Base-by-base conservation (phyloP, 1,140 invertebrate genomes). In the Neoseiulus cucumeris region DNA sequence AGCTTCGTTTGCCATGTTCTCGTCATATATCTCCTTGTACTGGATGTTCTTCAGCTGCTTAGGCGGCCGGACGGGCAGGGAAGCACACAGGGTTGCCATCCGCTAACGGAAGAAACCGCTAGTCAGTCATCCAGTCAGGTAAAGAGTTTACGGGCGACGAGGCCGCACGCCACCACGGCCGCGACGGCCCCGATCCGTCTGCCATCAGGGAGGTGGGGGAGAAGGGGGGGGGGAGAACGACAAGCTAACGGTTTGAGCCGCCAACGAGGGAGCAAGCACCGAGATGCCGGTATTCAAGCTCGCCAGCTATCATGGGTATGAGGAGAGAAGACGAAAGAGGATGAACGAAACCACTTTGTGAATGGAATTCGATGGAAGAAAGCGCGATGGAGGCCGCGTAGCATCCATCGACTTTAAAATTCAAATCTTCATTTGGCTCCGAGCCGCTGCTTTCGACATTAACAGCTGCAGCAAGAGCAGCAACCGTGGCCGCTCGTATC, bases 331-430 rank as follows among this genome's bases (percentile, higher is more conserved):
- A 22, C 18, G 18, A 59, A 59, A 25, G 25, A 59, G 33, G 51
- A 59, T 59, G 51, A 59, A 59, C 17, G 51, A 59, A 59, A 59
- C 51, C 51, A 59, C 51, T 59, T 59, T 59, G 51, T 59, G 22
- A 29, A 59, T 59, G 51, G 17, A 59, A 59, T 59, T 59, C 51
- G 51, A 59, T 59, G 51, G 14, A 47, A 47, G 45, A 47, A 20
- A 47, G 45, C 45, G 18, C 18, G 45, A 20, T 47, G 28, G 18
- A 22, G 45, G 45, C 45, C 28, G 45, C 28, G 14, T 25, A 12
- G 51, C 51, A 59, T 14, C 25, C 51, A 25, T 25, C 22, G 45
- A 33, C 51, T 33, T 59, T 59, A 59, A 59, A 59, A 59, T 59
- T 59, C 51, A 59, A 59, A 59, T 59, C 51, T 59, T 25, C 51